Evolutionary conservation across 2,888 invertebrate species (phyloP).

Genomic region (Andrena flavipes): DNA sequence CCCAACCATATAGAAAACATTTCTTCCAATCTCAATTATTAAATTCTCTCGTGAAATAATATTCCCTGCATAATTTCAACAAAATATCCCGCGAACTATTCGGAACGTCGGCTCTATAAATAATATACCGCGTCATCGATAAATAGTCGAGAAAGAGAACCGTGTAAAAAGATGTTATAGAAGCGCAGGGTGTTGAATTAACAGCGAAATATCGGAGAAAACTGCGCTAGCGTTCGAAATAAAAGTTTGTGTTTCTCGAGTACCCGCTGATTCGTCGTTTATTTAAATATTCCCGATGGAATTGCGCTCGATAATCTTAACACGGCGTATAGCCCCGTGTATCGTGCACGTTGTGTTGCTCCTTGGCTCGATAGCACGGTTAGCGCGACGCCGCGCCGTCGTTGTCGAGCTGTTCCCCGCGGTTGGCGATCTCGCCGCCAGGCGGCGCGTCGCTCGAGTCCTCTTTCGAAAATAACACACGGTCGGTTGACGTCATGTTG

Average conservation of each 20-base stretch:
- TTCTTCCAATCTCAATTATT: too few species aligned
- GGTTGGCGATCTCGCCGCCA: slow-evolving; percentile 64
- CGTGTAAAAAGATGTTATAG: too few species aligned
- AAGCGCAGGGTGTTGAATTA: not conserved
- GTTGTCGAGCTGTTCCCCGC: slow-evolving; percentile 62
- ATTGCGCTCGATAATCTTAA: slow-evolving; percentile 53
- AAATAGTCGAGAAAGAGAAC: not conserved
- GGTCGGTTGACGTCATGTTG: slow-evolving; percentile 83
- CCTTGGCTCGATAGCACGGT: slow-evolving; percentile 61
- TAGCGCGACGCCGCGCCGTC: slow-evolving; percentile 45
- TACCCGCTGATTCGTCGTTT: slow-evolving; percentile 27
- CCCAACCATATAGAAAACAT: too few species aligned
- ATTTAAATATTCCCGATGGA: slow-evolving; percentile 40
- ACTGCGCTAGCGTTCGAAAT: not conserved
- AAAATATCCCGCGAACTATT: slow-evolving; percentile 10
- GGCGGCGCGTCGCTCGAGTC: slow-evolving; percentile 74
- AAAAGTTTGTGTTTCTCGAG: slow-evolving; percentile 22
- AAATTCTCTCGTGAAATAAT: too few species aligned
- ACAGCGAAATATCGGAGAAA: not conserved
- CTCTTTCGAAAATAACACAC: slow-evolving; percentile 85
- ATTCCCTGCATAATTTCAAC: too few species aligned
- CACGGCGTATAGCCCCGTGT: slow-evolving; percentile 19
- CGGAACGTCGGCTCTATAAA: slow-evolving; percentile 23
- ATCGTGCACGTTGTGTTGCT: slow-evolving; percentile 65
- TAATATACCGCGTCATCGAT: slow-evolving; percentile 22